Conservation (phyloP, 2,888 invertebrate genomes). For the Andrena praecox region DNA sequence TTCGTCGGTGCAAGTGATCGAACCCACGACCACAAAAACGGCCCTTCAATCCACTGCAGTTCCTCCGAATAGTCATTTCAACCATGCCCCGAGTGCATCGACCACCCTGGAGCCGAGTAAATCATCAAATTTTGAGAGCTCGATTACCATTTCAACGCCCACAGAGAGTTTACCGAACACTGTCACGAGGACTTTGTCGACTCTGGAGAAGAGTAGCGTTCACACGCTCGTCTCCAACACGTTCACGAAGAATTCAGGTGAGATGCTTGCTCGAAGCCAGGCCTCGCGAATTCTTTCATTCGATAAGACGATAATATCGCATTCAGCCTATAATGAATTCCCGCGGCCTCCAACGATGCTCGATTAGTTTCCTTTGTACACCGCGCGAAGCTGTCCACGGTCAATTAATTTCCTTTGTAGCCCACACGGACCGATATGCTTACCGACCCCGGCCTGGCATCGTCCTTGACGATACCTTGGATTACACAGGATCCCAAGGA, state of each 20-base stretch:
- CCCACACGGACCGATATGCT: conserved; percentile 83
- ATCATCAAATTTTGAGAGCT: conserved; percentile 56
- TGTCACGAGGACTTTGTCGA: conserved; percentile 59
- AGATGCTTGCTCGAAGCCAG: background rate
- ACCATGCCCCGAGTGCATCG: conserved; percentile 32
- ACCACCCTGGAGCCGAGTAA: conserved; percentile 75
- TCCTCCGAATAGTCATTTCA: conserved; percentile 19
- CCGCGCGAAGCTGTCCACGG: conserved; percentile 19
- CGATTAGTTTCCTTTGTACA: conserved; percentile 57
- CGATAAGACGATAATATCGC: conserved; percentile 12
- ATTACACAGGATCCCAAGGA: conserved; percentile 83
- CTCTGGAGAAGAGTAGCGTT: conserved; percentile 57
- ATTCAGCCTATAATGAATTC: conserved; percentile 42
- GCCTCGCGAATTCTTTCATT: conserved; percentile 3
- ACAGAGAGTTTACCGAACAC: conserved; percentile 84
- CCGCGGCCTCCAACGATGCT: conserved; percentile 27
- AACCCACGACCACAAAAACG: conserved; percentile 74
- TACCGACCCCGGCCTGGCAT: conserved; percentile 94
- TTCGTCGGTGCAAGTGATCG: conserved; percentile 81
- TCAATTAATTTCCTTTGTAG: conserved; percentile 63
- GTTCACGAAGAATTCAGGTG: conserved; percentile 77
- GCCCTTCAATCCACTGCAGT: conserved; percentile 70
- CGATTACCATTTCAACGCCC: conserved; percentile 77
- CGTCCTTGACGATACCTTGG: conserved; percentile 90
- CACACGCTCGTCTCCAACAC: conserved; percentile 71